These are phyloP conservation scores for Fistularia tabacaria DNA, from an alignment of 2,797 vertebrate genomes.

Conservation along the genomic window DNA sequence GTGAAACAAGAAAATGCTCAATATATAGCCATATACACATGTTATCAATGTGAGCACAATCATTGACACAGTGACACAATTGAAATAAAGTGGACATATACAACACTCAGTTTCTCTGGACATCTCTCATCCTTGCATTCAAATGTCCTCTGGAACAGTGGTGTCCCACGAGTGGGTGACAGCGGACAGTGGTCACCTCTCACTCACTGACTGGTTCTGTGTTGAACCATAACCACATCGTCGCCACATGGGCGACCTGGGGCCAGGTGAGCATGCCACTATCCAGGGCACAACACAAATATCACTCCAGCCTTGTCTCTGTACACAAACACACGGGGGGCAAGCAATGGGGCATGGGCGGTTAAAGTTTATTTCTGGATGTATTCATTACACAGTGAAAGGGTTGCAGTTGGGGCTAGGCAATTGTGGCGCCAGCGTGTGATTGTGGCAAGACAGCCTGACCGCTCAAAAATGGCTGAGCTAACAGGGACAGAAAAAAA, in stretches of 20 bases:
- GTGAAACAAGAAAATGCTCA: constrained; percentile 22
- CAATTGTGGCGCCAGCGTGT: constrained; percentile 86
- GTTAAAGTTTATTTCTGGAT: constrained; percentile 88
- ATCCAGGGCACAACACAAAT: constrained; percentile 65
- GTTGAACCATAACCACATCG: constrained; percentile 61
- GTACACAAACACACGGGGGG: constrained; percentile 61
- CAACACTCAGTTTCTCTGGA: constrained; percentile 31
- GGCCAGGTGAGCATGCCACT: constrained; percentile 68
- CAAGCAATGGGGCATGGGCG: constrained; percentile 66
- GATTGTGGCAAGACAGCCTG: constrained; percentile 96
- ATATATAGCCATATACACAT: neutral
- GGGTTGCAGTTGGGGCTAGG: constrained; percentile 81
- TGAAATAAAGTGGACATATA: constrained; percentile 42
- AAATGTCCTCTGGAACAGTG: constrained; percentile 30
- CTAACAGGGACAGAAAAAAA: constrained; percentile 76
- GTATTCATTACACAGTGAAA: constrained; percentile 91
- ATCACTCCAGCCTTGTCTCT: constrained; percentile 77
- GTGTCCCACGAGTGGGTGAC: constrained; percentile 52
- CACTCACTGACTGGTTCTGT: constrained; percentile 64
- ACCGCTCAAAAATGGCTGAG: constrained; percentile 92
- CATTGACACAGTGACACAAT: constrained; percentile 2
- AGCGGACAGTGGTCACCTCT: constrained; percentile 59
- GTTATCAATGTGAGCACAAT: constrained; percentile 9
- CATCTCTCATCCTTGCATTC: constrained; percentile 25
- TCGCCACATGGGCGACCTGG: constrained; percentile 57